Evolutionary conservation across 2,113 vertebrate species (phyloP), one percentile per base, ranked within the genome.

Genomic region (Hydropotes inermis): DNA sequence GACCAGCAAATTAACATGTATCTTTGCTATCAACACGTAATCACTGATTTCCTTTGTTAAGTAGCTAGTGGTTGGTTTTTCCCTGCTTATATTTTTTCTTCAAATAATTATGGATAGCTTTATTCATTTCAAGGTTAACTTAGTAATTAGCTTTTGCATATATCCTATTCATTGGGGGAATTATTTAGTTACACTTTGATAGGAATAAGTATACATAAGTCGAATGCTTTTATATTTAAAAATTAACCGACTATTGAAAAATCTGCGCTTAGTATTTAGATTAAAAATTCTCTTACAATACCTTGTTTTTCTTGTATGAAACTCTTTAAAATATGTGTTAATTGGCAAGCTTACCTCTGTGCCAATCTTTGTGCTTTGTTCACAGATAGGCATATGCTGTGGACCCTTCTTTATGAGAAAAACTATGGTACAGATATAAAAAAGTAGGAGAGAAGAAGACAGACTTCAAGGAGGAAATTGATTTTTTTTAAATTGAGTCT

Each of bases 1-100:
- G 96, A 89, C 91, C 87, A 94, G 84, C 92, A 97, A 97, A 95
- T 96, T 82, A 97, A 91, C 57, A 97, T 25, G 15, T 84, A 83
- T 30, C 52, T 10, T 8, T n/a, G 36, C 89, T 79, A 78, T 64
- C 39, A 36, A 54, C 36, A 90, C 7, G 27, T 30, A 88, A 82
- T 11, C 33, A 57, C 45, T 64, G 21, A 28, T 93, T 91, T 94
- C 95, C 57, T 85, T 92, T 81, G 90, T 92, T 95, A 90, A 96
- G 94, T 85, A 93, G 83, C 21, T 16, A 60, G 55, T 45, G 45
- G 43, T 52, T 95, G 61, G 6, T 78, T 78, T 86, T 15, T 39
- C 79, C 17, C 30, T 15, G 54, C 16, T 96, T 82, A 17, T 23
- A 70, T 91, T 43, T 92, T 92, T 78, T 25, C 28, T 21, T 17